phyloP scores from a whole-genome alignment of 2,888 invertebrate genomes.

The Nezara viridula region DNA sequence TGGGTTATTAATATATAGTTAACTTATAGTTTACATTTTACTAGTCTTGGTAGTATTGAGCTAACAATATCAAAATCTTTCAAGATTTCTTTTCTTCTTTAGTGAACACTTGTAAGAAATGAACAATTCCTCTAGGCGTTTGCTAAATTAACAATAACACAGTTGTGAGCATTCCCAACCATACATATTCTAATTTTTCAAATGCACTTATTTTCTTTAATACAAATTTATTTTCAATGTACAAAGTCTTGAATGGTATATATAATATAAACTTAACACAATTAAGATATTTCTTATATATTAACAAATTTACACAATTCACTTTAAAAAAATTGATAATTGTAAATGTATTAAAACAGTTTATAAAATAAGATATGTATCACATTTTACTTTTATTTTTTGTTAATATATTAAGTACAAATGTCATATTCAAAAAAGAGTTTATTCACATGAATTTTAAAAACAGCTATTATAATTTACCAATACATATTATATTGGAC shows the following conservation, averaged over 20 bases:
- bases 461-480: conserved; percentile 30
- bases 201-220: conserved; percentile 48
- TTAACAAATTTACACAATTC: conserved; percentile 39
- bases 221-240: conserved; percentile 44
- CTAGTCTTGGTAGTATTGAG: conserved; percentile 42
- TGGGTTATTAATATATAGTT: conserved; percentile 17
- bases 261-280: conserved; percentile 11
- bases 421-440: conserved; percentile 34
- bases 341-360: conserved; percentile 38
- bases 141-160: conserved; percentile 50
- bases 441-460: conserved; percentile 35
- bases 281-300: conserved; percentile 32
- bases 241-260: conserved; percentile 46
- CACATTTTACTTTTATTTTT: conserved; percentile 36
- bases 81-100: conserved; percentile 61
- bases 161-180: conserved; percentile 49
- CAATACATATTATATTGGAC: conserved; percentile 28
- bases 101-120: conserved; percentile 65
- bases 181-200: conserved; percentile 35
- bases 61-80: conserved; percentile 44
- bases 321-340: conserved; percentile 41
- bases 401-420: conserved; percentile 35
- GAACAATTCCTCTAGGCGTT: conserved; percentile 65
- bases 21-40: conserved; percentile 45
- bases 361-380: conserved; percentile 49